Base-by-base conservation (phyloP, 2,797 vertebrate species). In the Siniperca scherzeri region DNA sequence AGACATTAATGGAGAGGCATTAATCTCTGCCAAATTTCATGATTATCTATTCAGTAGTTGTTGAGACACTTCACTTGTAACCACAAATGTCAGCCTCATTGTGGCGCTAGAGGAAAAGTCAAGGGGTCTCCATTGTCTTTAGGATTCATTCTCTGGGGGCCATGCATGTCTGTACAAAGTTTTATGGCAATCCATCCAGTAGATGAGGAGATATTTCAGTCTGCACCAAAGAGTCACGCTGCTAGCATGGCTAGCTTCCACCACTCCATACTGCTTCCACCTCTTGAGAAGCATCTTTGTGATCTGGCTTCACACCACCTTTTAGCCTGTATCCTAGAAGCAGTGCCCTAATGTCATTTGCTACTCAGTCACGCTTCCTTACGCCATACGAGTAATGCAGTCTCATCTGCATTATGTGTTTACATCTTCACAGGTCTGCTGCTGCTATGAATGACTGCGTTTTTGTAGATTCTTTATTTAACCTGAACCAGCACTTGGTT, bases 251-350 rank as follows among this genome's bases (percentile, higher is more conserved):
- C 52, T 59, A 59, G 56, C 56, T 4, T 59, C 56, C 30, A 10
- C 27, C 56, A 33, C 27, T 33, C 27, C 27, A 33, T 27, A 11
- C 42, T 66, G 42, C 25, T 17, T 19, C 64, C 42, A 66, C 64
- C 22, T n/a, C 9, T 22, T n/a, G 21, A 48, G 46, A 52, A n/a
- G 21, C 52, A 21, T 21, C 50, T 21, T 52, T 19, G 1, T 52
- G 50, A 13, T 19, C 19, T 38, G 21, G 65, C 55, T 48, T 59
- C 27, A 48, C 42, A n/a, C 22, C 19, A 22, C 22, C 30, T 40
- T 40, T 44, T 64, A 36, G 55, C 77, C 56, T 46, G 48, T 48
- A 46, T 70, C 56, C 38, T 30, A 25, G 62, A 50, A n/a, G 7
- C 7, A 19, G 52, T 22, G 65, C 12, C 38, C 13, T 1, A 14